Evolutionary conservation across 2,113 vertebrate genomes (phyloP).

Genomic region (Nerophis lumbriciformis): DNA sequence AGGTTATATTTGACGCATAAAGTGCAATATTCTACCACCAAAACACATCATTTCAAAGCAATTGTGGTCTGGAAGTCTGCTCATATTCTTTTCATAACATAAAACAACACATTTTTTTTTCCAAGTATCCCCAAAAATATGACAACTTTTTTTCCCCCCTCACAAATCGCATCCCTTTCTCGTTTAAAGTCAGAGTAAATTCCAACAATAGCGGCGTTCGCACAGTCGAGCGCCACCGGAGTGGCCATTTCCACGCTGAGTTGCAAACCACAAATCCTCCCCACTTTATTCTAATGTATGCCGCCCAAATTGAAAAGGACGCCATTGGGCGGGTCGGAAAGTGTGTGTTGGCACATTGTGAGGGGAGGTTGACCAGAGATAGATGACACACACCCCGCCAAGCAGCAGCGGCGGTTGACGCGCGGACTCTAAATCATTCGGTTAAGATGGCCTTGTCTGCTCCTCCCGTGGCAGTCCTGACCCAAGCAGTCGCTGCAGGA

Average conservation of each 20-base stretch:
- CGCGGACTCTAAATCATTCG: constrained; percentile 61
- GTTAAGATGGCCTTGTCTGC: constrained; percentile 56
- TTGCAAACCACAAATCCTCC: constrained; percentile 14
- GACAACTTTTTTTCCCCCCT: not conserved
- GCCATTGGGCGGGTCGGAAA: constrained; percentile 47
- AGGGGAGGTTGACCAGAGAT: constrained; percentile 59
- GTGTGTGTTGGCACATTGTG: constrained; percentile 63
- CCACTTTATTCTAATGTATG: constrained; percentile 11
- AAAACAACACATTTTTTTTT: not conserved
- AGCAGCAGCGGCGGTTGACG: constrained; percentile 52
- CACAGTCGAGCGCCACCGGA: not conserved
- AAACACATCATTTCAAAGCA: constrained; percentile 3
- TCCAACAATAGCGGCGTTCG: not conserved
- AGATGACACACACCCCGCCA: constrained; percentile 56
- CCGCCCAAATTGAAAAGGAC: constrained; percentile 39
- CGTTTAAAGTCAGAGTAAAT: not conserved
- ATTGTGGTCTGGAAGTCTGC: constrained; percentile 5
- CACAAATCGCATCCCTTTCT: not conserved
- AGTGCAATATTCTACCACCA: constrained; percentile 7
- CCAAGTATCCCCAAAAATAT: constrained; percentile 2
- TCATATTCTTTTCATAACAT: constrained; percentile 2
- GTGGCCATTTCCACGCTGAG: constrained; percentile 1
- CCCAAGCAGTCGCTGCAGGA: constrained; percentile 47
- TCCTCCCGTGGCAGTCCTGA: constrained; percentile 58
- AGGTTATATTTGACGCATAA: constrained; percentile 2